phyloP scores from a whole-genome alignment of 2,113 vertebrate species.

The Prolemur simus region DNA sequence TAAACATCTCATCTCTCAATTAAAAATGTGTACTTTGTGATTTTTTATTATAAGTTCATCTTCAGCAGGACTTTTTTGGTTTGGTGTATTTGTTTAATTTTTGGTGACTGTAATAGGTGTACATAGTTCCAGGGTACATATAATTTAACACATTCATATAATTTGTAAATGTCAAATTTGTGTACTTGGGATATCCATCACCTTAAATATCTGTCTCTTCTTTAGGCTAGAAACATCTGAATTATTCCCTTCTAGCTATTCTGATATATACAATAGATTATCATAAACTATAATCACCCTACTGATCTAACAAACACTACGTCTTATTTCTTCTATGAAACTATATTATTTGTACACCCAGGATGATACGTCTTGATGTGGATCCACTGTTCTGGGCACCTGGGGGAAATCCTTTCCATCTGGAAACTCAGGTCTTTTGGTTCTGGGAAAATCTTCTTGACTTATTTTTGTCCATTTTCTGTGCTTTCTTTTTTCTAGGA shows the following conservation, averaged over 20 bases:
- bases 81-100: not conserved
- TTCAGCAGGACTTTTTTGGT: constrained; percentile 6
- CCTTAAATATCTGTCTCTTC: too few relatives aligned
- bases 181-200: too few relatives aligned
- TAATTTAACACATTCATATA: too few relatives aligned
- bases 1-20: not conserved
- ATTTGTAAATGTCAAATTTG: too few relatives aligned
- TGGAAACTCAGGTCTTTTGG: not conserved
- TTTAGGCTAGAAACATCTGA: too few relatives aligned
- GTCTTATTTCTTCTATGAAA: too few relatives aligned
- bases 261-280: too few relatives aligned
- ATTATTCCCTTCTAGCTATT: too few relatives aligned
- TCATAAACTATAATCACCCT: too few relatives aligned
- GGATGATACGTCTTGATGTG: not conserved
- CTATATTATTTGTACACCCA: too few relatives aligned
- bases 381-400: not conserved
- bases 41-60: constrained; percentile 9
- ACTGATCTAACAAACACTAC: too few relatives aligned
- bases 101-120: not conserved
- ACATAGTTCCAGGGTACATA: too few relatives aligned
- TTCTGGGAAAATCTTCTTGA: constrained; percentile 2
- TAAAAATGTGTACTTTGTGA: not conserved
- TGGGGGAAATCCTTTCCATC: not conserved
- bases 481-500: not conserved
- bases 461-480: not conserved